Evolutionary conservation across 2,113 vertebrate species (phyloP).

Genomic region (Octodon degus): DNA sequence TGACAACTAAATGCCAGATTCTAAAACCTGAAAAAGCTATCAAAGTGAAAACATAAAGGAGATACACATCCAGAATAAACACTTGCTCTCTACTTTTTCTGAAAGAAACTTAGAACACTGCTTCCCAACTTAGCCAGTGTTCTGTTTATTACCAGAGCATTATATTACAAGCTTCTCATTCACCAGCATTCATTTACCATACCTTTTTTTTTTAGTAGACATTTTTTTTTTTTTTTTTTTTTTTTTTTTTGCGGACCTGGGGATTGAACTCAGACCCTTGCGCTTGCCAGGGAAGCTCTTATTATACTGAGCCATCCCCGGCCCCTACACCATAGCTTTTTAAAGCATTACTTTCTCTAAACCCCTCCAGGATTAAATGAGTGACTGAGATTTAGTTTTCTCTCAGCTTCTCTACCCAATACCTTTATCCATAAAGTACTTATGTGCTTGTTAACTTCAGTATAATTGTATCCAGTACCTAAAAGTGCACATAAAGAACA

Average conservation of each 20-base stretch:
- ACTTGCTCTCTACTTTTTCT: neutral
- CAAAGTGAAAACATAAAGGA: neutral
- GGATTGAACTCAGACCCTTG: too few relatives aligned
- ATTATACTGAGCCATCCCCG: too few relatives aligned
- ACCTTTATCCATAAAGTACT: neutral
- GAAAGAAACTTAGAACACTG: neutral
- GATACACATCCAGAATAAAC: neutral
- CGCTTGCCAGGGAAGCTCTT: too few relatives aligned
- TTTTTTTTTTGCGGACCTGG: too few relatives aligned
- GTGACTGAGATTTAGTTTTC: neutral
- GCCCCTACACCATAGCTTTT: accelerated
- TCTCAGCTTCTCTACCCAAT: neutral
- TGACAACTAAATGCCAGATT: neutral
- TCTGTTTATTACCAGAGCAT: neutral
- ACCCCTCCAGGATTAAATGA: neutral
- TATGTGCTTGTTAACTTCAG: neutral
- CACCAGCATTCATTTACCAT: neutral
- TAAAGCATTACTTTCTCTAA: neutral
- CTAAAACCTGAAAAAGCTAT: neutral
- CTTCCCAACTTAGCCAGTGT: too few relatives aligned
- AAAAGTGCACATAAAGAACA: neutral
- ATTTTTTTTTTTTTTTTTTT: too few relatives aligned
- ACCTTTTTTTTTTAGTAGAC: too few relatives aligned
- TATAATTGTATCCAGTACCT: neutral
- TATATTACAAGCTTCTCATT: neutral